Conservation (phyloP, 2,888 invertebrate species). For the Scaptomyza reducta region DNA sequence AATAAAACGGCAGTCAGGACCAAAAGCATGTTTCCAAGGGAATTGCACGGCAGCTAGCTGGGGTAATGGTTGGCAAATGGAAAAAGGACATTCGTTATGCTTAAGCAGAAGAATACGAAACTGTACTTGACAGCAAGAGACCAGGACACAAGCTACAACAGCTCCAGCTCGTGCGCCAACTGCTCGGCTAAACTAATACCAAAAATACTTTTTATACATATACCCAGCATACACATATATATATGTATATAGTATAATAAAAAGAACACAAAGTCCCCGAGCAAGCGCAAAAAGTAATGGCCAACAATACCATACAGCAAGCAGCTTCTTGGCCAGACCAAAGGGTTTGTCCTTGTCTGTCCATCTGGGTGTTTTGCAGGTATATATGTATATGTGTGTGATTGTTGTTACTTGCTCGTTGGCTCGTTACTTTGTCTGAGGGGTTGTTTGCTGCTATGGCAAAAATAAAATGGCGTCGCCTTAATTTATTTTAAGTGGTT, state of each 20-base stretch:
- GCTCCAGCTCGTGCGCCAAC: slow-evolving; percentile 2
- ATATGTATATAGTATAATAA: slow-evolving; percentile 16
- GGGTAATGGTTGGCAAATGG: slow-evolving; percentile 51
- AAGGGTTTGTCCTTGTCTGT: slow-evolving; percentile 55
- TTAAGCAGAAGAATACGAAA: slow-evolving; percentile 81
- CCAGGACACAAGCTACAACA: slow-evolving; percentile 37
- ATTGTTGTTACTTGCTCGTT: slow-evolving; percentile 54
- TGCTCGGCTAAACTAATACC: slow-evolving; percentile 67
- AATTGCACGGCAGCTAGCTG: slow-evolving; percentile 46
- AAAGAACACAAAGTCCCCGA: slow-evolving; percentile 38
- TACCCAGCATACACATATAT: slow-evolving; percentile 3
- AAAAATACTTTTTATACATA: slow-evolving; percentile 48
- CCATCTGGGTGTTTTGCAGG: slow-evolving; percentile 10
- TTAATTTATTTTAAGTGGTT: slow-evolving; percentile 80
- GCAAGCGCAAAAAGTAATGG: slow-evolving; percentile 74
- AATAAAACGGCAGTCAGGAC: slow-evolving; percentile 17
- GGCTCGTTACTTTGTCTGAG: slow-evolving; percentile 48
- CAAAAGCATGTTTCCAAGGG: slow-evolving; percentile 55
- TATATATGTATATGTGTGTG: slow-evolving; percentile 22
- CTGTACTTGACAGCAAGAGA: slow-evolving; percentile 74
- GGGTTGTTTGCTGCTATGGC: slow-evolving; percentile 69
- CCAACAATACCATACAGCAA: slow-evolving; percentile 60
- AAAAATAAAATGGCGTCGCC: slow-evolving; percentile 80
- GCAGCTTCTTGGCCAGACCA: slow-evolving; percentile 60
- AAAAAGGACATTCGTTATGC: slow-evolving; percentile 81